A percentile compares a stretch with the other conserved stretches of the same genome.
These are phyloP conservation scores for Sarcophaga bullata DNA, from an alignment of 1,140 invertebrate genomes.

Conservation along the genomic window DNA sequence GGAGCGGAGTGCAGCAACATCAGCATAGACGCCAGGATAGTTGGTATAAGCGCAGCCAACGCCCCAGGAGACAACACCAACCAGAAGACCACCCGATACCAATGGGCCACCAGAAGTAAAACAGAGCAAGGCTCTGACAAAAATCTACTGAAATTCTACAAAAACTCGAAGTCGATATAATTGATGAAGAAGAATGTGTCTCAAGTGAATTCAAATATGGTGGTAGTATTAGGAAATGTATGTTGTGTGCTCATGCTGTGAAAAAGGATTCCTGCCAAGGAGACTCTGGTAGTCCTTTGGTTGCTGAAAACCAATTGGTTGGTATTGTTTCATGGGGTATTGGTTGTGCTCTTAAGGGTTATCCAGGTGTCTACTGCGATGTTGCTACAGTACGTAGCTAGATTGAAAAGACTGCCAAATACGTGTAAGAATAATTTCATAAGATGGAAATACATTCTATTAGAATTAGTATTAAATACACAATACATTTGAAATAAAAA, in stretches of 20 bases:
- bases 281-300: slow-evolving; percentile 66
- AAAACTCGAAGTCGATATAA: slow-evolving; percentile 46
- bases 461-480: too few species aligned
- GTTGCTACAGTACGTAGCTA: slow-evolving; percentile 68
- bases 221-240: slow-evolving; percentile 64
- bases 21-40: slow-evolving; percentile 53
- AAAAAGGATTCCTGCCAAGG: slow-evolving; percentile 69
- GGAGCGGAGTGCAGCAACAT: too few species aligned
- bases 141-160: slow-evolving; percentile 39
- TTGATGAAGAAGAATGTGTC: slow-evolving; percentile 45
- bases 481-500: too few species aligned
- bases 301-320: slow-evolving; percentile 61
- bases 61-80: slow-evolving; percentile 74
- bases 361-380: slow-evolving; percentile 77
- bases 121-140: slow-evolving; percentile 53
- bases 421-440: slow-evolving; percentile 6
- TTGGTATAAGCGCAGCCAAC: slow-evolving; percentile 55
- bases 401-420: slow-evolving; percentile 48
- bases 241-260: slow-evolving; percentile 69
- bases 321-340: slow-evolving; percentile 77
- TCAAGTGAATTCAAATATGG: slow-evolving; percentile 48
- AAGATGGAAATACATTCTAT: too few species aligned
- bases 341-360: slow-evolving; percentile 70
- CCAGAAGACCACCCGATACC: slow-evolving; percentile 53
- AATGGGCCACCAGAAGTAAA: slow-evolving; percentile 69